Conservation (phyloP, 2,888 invertebrate species). For the Dione juno region DNA sequence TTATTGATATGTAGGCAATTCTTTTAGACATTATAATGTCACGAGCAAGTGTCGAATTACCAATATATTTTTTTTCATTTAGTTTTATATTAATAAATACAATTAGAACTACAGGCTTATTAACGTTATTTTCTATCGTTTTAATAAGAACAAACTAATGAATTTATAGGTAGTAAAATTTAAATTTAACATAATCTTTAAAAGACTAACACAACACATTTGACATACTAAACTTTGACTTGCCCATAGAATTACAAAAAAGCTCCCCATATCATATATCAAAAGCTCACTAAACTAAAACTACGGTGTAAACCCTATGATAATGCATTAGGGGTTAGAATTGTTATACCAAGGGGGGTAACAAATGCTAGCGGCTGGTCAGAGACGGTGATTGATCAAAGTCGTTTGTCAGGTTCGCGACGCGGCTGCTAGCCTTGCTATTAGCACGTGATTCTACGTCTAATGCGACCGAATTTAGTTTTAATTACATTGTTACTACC, state of each 20-base stretch:
- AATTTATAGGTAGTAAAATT: too few species aligned
- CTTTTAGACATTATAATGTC: too few species aligned
- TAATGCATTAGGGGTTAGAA: slow-evolving; percentile 40
- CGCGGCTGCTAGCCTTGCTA: slow-evolving; percentile 76
- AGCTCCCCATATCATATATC: slow-evolving; percentile 40
- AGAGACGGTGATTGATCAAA: slow-evolving; percentile 80
- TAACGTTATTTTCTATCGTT: too few species aligned
- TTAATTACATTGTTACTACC: slow-evolving; percentile 59
- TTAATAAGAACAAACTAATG: too few species aligned
- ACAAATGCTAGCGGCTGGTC: slow-evolving; percentile 65
- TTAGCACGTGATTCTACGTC: slow-evolving; percentile 78
- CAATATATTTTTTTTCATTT: too few species aligned
- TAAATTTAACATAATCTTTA: too few species aligned
- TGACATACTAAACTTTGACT: slow-evolving; percentile 3
- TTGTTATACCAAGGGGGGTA: slow-evolving; percentile 61
- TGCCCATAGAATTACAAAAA: slow-evolving; percentile 19
- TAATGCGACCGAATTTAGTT: slow-evolving; percentile 75
- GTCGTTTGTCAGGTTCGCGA: slow-evolving; percentile 81
- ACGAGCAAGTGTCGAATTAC: too few species aligned
- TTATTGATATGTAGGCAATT: too few species aligned
- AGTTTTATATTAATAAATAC: too few species aligned
- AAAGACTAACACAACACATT: background rate
- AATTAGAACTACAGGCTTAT: too few species aligned
- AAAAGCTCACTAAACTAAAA: slow-evolving; percentile 29
- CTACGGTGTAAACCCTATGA: slow-evolving; percentile 4